Evolutionary conservation across 2,888 invertebrate genomes (phyloP).

Genomic region (Amblyteles armatorius): DNA sequence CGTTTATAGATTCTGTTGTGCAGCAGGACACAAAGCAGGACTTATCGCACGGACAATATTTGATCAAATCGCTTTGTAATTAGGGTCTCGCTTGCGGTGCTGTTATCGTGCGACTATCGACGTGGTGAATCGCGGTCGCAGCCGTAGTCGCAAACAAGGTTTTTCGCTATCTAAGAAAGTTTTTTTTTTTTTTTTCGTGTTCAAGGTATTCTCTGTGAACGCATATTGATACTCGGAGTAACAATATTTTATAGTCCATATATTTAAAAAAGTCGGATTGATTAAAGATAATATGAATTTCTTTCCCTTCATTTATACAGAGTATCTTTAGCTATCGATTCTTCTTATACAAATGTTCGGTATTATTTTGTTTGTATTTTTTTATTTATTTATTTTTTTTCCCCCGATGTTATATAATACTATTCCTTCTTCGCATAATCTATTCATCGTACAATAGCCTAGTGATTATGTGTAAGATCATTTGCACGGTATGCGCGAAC

Average conservation of each 20-base stretch:
- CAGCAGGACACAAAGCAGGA: conserved; percentile 1
- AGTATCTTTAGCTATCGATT: conserved; percentile 39
- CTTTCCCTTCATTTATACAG: conserved; percentile 61
- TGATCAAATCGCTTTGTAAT: conserved; percentile 40
- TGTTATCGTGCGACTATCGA: conserved; percentile 49
- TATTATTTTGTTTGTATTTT: conserved; percentile 69
- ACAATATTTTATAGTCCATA: conserved; percentile 51
- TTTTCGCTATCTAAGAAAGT: conserved; percentile 24
- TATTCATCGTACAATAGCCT: conserved; percentile 73
- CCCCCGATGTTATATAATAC: conserved; percentile 59
- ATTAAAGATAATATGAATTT: conserved; percentile 75
- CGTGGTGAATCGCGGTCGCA: conserved; percentile 5
- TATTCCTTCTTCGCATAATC: conserved; percentile 62
- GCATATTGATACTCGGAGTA: conserved; percentile 44
- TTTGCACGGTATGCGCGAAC: conserved; percentile 74
- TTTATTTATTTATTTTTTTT: conserved; percentile 39
- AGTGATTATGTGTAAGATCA: conserved; percentile 82
- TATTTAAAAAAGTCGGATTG: conserved; percentile 74
- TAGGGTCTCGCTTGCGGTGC: conserved; percentile 28
- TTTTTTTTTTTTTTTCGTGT: neutral
- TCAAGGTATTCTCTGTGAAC: conserved; percentile 60
- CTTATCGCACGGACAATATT: conserved; percentile 49
- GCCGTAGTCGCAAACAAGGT: conserved; percentile 38
- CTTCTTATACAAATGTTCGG: conserved; percentile 59
- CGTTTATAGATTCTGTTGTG: conserved; percentile 25